phyloP scores from a whole-genome alignment of 2,797 vertebrate species.

The Moxostoma hubbsi region DNA sequence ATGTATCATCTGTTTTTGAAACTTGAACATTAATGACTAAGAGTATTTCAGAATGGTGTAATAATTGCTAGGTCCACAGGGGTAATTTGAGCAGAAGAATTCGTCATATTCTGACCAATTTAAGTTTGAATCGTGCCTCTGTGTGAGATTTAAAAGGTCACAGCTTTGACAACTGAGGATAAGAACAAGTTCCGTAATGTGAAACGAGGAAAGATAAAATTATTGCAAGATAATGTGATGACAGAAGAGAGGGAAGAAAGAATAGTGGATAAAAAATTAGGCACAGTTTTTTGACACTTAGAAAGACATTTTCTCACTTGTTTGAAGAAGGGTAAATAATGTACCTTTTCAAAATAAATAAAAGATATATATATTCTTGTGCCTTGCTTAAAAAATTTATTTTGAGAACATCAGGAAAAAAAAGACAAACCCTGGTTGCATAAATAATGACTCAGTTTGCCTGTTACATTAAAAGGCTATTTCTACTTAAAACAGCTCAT shows the following conservation, averaged over 20 bases:
- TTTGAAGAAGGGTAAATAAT: neutral
- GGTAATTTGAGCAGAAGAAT: constrained; percentile 6
- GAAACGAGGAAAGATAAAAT: neutral
- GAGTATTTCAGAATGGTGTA: constrained; percentile 17
- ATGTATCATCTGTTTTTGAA: too few species aligned
- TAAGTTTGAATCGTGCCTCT: constrained; percentile 38
- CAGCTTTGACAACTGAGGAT: constrained; percentile 40
- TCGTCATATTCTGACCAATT: constrained; percentile 50
- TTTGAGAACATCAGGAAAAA: neutral
- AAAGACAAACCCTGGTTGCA: neutral
- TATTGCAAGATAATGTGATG: neutral
- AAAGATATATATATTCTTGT: neutral
- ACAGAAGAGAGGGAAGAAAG: neutral
- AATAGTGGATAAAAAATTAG: neutral
- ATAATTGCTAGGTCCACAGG: constrained; percentile 16
- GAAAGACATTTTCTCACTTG: neutral
- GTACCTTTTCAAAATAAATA: neutral
- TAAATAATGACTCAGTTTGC: constrained; percentile 6
- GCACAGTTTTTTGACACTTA: neutral
- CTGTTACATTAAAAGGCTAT: neutral
- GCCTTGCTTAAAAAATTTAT: neutral
- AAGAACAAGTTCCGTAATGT: constrained; percentile 12
- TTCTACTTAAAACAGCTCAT: neutral
- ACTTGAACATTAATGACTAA: too few species aligned
- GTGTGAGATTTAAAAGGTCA: constrained; percentile 51